phyloP scores from a whole-genome alignment of 2,113 vertebrate species.

The Aleadryas rufinucha region DNA sequence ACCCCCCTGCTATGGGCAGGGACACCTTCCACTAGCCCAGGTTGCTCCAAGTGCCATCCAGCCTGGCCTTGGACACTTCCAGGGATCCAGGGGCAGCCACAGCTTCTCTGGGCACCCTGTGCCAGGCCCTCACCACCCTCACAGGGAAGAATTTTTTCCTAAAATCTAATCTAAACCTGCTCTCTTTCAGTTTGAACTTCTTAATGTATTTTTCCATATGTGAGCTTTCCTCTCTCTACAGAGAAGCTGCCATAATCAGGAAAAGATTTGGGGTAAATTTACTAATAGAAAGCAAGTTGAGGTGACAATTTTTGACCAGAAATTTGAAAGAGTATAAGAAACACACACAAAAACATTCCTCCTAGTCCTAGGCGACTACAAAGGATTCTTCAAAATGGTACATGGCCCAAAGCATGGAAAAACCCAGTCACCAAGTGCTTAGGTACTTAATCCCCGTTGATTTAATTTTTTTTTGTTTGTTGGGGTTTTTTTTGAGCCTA shows the following conservation, averaged over 20 bases:
- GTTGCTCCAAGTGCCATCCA: fast-evolving
- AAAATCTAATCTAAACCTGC: not conserved
- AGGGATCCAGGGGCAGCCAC: not conserved
- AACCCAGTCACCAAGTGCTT: not conserved
- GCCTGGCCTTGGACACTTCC: not conserved
- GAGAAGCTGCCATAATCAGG: not conserved
- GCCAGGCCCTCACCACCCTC: fast-evolving
- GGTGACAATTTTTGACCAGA: not conserved
- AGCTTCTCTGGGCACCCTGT: not conserved
- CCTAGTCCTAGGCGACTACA: not conserved
- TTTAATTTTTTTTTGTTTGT: not conserved
- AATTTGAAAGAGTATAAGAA: not conserved
- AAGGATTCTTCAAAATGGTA: not conserved
- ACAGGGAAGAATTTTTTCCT: fast-evolving
- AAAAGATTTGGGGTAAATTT: not conserved
- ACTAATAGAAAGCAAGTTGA: not conserved
- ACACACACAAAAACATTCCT: not conserved
- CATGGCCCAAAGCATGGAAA: not conserved
- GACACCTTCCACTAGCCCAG: fast-evolving
- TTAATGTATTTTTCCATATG: not conserved
- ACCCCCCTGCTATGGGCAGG: not conserved
- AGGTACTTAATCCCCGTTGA: not conserved
- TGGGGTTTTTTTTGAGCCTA: not conserved
- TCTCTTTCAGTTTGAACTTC: not conserved
- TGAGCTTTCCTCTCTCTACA: not conserved